A percentile compares a stretch with the other conserved stretches of the same genome.
Evolutionary conservation across 2,113 vertebrate genomes (phyloP).

Genomic region (Mystacornis crossleyi): DNA sequence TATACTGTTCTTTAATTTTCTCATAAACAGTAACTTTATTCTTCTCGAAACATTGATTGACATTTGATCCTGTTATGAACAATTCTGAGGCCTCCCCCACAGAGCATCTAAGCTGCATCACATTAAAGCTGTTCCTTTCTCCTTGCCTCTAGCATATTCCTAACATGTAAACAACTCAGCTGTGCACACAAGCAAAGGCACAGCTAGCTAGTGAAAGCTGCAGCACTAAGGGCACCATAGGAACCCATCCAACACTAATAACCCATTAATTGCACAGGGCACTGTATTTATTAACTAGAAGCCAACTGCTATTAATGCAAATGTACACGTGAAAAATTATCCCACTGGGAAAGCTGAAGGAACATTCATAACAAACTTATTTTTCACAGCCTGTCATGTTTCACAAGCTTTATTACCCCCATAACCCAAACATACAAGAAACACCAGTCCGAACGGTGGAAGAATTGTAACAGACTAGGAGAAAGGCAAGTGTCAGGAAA

Average conservation of each 20-base stretch:
- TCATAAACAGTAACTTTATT: background rate
- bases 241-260: background rate
- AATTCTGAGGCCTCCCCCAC: constrained; percentile 22
- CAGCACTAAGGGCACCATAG: background rate
- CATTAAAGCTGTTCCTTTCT: constrained; percentile 57
- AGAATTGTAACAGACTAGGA: background rate
- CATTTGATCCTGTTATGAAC: constrained; percentile 20
- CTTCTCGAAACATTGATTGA: background rate
- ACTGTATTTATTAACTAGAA: constrained; percentile 23
- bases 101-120: constrained; percentile 28
- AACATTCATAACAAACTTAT: background rate
- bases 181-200: constrained; percentile 18
- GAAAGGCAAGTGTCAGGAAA: constrained; percentile 1
- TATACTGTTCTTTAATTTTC: background rate
- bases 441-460: background rate
- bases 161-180: constrained; percentile 50
- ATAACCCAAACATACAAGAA: background rate
- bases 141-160: constrained; percentile 62
- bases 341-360: background rate
- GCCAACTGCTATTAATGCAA: background rate
- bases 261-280: background rate
- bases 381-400: background rate
- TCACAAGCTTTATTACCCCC: background rate
- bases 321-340: background rate
- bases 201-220: constrained; percentile 23